Conservation (phyloP, 1,140 invertebrate genomes). For the Acromyrmex charruanus region DNA sequence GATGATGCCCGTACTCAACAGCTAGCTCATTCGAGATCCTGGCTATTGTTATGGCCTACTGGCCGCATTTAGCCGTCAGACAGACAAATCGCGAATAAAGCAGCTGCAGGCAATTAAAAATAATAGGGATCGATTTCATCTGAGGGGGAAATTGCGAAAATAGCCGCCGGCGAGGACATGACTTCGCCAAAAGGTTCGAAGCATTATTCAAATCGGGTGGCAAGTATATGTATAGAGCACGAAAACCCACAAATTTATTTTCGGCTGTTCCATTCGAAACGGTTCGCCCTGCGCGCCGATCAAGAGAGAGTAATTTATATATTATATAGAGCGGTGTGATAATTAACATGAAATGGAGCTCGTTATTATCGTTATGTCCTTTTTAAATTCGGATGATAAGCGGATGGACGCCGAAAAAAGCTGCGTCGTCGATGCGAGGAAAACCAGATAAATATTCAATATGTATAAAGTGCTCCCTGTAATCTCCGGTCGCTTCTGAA, state of each 20-base stretch:
- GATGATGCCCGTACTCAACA: background rate
- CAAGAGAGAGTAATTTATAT: constrained; percentile 29
- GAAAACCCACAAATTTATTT: constrained; percentile 54
- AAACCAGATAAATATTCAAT: constrained; percentile 46
- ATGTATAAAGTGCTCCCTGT: constrained; percentile 29
- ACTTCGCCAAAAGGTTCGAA: background rate
- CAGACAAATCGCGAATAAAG: constrained; percentile 33
- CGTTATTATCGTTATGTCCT: constrained; percentile 13
- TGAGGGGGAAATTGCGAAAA: constrained; percentile 63
- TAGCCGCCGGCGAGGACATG: constrained; percentile 29
- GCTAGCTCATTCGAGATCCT: background rate
- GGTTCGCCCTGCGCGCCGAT: background rate
- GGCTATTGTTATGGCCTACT: constrained; percentile 29
- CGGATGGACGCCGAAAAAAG: background rate
- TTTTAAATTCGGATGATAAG: background rate
- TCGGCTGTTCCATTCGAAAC: background rate
- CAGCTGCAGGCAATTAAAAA: constrained; percentile 54
- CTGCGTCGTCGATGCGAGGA: background rate
- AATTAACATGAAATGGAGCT: constrained; percentile 29
- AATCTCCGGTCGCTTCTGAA: constrained; percentile 13
- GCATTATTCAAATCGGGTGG: constrained; percentile 28
- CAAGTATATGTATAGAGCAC: background rate
- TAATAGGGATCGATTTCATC: constrained; percentile 49
- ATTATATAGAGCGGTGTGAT: constrained; percentile 1
- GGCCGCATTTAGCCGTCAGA: constrained; percentile 21